Conservation (phyloP, 2,797 vertebrate species). For the Cossypha polioptera region DNA sequence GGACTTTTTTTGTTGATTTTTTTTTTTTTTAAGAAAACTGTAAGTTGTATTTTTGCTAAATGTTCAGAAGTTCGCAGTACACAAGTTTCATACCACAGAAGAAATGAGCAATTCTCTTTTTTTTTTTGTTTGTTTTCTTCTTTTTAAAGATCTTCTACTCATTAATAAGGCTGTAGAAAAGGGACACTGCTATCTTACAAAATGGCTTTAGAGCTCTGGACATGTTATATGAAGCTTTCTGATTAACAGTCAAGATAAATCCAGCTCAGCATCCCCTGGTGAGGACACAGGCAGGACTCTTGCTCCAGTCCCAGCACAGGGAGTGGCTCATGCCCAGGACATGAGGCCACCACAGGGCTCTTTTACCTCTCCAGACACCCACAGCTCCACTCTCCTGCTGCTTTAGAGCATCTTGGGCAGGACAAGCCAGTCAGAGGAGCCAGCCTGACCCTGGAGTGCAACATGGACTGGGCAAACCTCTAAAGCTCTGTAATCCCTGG, state of each 20-base stretch:
- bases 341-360: not conserved
- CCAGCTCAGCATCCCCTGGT: not conserved
- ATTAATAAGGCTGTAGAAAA: constrained; percentile 71
- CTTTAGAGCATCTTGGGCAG: not conserved
- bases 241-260: constrained; percentile 49
- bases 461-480: not conserved
- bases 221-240: not conserved
- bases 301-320: not conserved
- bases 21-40: not conserved
- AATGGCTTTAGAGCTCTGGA: constrained; percentile 72
- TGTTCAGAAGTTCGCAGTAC: constrained; percentile 18
- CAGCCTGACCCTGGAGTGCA: not conserved
- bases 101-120: not conserved
- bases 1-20: not conserved
- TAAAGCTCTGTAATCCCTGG: not conserved
- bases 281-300: not conserved
- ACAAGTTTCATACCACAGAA: constrained; percentile 52
- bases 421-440: not conserved
- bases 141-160: constrained; percentile 28
- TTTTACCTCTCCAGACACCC: fast-evolving
- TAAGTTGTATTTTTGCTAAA: constrained; percentile 38
- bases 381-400: not conserved
- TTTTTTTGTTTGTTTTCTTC: not conserved
- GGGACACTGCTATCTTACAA: constrained; percentile 61
- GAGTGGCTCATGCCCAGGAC: not conserved